Evolutionary conservation across 2,888 invertebrate species (phyloP), one percentile per base, ranked within the genome.

Genomic region (Ischnura elegans): DNA sequence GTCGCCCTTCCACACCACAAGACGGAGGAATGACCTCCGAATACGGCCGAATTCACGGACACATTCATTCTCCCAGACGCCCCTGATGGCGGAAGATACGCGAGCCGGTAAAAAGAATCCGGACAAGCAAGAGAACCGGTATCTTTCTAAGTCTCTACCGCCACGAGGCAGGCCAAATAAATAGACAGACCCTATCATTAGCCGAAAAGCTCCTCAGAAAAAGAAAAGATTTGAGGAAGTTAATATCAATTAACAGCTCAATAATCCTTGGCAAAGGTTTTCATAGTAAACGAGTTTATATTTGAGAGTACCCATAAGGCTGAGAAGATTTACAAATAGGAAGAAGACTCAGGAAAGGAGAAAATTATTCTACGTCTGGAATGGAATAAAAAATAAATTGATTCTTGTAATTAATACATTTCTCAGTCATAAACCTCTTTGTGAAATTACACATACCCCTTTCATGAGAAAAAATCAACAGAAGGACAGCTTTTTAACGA

Each of bases 81-180:
- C 13, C 66, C 29, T n/a, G 66, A 66, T 10, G 29, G 8, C 66
- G 66, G 29, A 6, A 29, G 5, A 66, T 66, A 5, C 29, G n/a
- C 36, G 76, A 36, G 76, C 29, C 76, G 29, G 36, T 36, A 10
- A 5, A n/a, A 36, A 25, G 76, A 76, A 76, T 76, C 76, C 36
- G 29, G 76, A 36, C 76, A 13, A 76, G 76, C 36, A 76, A n/a
- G 61, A 76, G 76, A 76, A 76, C 76, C 76, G 76, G 76, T 36
- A 76, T 36, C 76, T 76, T 76, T 76, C 61, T 76, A 36, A 36
- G 76, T 36, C 29, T 76, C 76, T 36, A 36, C 76, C 10, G 76
- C 76, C 76, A 36, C 76, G 76, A 29, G 36, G n/a, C 36, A 10
- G 76, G 29, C 76, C 29, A 76, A 29, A 36, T 36, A 13, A n/a